Conservation (phyloP, 2,888 invertebrate species). For the Lithosia quadra region DNA sequence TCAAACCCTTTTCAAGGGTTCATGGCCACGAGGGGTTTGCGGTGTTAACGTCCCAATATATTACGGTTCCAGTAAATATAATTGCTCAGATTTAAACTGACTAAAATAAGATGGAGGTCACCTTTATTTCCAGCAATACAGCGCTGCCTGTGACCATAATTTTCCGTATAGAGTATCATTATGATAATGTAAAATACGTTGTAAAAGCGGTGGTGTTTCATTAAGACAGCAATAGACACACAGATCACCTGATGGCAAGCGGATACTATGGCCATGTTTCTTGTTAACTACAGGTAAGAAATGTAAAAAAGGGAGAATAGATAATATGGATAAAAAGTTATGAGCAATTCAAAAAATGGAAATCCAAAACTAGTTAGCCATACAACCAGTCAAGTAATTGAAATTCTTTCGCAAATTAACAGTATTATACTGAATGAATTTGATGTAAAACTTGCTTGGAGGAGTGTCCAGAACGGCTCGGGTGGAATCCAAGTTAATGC, state of each 20-base stretch:
- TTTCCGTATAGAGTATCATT: not conserved
- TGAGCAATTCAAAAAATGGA: too few species aligned
- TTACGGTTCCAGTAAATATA: conserved; percentile 19
- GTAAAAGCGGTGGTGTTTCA: too few species aligned
- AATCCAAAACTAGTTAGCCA: too few species aligned
- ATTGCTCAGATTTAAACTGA: conserved; percentile 12
- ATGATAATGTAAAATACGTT: too few species aligned
- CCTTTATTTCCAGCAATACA: conserved; percentile 8
- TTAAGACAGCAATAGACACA: too few species aligned
- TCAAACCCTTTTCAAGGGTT: conserved; percentile 21
- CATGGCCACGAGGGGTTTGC: conserved; percentile 16
- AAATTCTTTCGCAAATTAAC: conserved; percentile 9
- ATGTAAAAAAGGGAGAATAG: too few species aligned
- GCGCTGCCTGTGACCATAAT: not conserved
- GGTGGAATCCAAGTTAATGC: conserved; percentile 72
- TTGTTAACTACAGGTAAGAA: too few species aligned
- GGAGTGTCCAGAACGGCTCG: conserved; percentile 31
- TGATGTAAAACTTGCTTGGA: conserved; percentile 32
- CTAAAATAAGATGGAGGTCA: conserved; percentile 11
- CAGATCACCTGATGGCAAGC: too few species aligned
- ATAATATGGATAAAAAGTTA: too few species aligned
- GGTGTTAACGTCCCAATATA: conserved; percentile 18
- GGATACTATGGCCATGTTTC: too few species aligned
- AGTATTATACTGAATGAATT: conserved; percentile 31
- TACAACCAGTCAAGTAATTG: not conserved